Evolutionary conservation across 2,797 vertebrate species (phyloP).

Genomic region (Liasis olivaceus): DNA sequence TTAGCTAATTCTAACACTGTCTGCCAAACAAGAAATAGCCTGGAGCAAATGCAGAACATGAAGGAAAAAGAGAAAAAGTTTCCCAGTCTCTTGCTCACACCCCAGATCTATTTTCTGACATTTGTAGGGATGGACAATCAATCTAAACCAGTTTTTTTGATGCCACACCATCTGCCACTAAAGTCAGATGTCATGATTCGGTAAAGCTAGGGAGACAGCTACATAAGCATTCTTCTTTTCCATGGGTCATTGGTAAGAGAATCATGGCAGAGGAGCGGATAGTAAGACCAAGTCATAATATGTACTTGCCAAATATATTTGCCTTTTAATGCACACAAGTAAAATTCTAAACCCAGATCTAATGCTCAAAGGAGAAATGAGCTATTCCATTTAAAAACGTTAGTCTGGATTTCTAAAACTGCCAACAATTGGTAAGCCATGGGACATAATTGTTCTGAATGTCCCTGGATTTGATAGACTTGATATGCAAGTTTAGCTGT

Average conservation of each 20-base stretch:
- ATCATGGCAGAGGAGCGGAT: background rate
- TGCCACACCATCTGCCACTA: background rate
- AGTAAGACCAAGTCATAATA: background rate
- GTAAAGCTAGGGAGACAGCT: background rate
- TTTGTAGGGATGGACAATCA: background rate
- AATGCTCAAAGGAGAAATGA: background rate
- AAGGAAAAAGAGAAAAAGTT: background rate
- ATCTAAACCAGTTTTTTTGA: background rate
- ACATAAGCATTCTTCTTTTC: background rate
- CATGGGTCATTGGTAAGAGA: background rate
- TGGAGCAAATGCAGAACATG: background rate
- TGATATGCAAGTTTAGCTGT: background rate
- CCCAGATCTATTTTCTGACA: background rate
- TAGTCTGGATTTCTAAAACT: background rate
- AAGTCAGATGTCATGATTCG: background rate
- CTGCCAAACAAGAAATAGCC: background rate
- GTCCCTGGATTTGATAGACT: background rate
- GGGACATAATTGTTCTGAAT: background rate
- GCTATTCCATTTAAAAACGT: background rate
- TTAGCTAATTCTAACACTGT: slow-evolving; percentile 16
- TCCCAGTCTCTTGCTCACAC: background rate
- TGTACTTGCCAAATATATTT: background rate
- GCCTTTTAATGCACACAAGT: background rate
- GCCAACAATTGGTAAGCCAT: background rate
- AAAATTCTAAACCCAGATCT: background rate